phyloP scores from a whole-genome alignment of 2,888 invertebrate genomes.

The Spialia ferax region DNA sequence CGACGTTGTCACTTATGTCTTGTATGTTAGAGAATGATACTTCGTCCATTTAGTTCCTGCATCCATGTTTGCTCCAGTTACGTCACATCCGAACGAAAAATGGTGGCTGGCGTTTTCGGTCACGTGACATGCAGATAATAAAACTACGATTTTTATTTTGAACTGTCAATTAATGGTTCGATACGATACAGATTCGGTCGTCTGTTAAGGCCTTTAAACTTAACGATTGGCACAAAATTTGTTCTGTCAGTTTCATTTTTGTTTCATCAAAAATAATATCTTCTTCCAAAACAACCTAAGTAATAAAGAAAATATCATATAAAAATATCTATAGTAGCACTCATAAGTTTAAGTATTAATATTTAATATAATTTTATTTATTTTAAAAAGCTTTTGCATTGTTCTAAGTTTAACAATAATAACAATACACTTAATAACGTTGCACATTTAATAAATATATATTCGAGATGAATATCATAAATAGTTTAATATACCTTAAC shows the following conservation, averaged over 20 bases:
- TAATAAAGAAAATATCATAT: neutral
- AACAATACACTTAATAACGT: neutral
- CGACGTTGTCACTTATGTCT: too few relatives aligned
- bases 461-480: conserved; percentile 12
- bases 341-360: neutral
- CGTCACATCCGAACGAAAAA: too few relatives aligned
- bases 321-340: neutral
- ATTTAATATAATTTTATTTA: neutral
- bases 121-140: too few relatives aligned
- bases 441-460: conserved; percentile 15
- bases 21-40: too few relatives aligned
- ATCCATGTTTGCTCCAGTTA: too few relatives aligned
- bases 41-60: too few relatives aligned
- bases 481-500: conserved; percentile 4
- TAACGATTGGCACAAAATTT: neutral
- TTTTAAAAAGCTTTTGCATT: neutral
- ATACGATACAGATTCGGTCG: too few relatives aligned
- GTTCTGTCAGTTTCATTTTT: neutral
- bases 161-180: too few relatives aligned
- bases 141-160: too few relatives aligned
- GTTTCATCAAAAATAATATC: neutral
- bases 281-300: neutral
- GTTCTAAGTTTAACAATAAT: neutral
- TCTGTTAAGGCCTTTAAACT: neutral
- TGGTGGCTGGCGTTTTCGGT: too few relatives aligned